Base-by-base conservation (phyloP, 2,113 vertebrate species). In the Paralichthys olivaceus region DNA sequence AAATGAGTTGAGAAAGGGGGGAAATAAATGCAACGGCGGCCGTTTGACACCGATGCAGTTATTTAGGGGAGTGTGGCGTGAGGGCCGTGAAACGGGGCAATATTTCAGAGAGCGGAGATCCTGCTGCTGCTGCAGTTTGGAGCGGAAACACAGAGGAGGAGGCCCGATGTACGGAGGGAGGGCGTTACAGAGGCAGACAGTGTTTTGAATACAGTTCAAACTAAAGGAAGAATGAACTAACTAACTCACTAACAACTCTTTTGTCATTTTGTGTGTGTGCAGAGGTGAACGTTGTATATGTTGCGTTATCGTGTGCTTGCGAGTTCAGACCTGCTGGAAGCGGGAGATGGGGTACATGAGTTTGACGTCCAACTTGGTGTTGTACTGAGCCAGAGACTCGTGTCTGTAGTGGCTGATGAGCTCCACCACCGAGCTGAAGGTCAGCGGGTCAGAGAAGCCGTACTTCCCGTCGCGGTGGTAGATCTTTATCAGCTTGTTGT, bases 401-500 rank as follows among this genome's bases (percentile, higher is more conserved):
- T 98, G 97, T 63, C 96, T 93, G 91, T 99, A 97, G 91, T 99
- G 97, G 90, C 94, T 96, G 92, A 99, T 97, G 87, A 99, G 96
- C 63, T 99, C 97, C 94, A 97, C 96, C 51, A 99, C 98, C 0
- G 98, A 99, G 87, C 89, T 83, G 90, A 99, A 99, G 0, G 97
- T 97, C 89, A 99, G 93, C 0, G 97, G 98, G 74, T 99, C 97
- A 7, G 98, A 99, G 93, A 99, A 99, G 82, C 98, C 98, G 0
- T 97, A 99, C 88, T 96, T 97, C 59, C 96, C 96, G 69, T 98
- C 96, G 40, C 95, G 93, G 78, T 98, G 97, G 89, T 98, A 98
- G 91, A 99, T 98, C 95, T 98, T 98, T 84, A 99, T 98, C 92
- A 99, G 93, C 69, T 99, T 98, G 93, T 99, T 99, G 93, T 98